A percentile compares a stretch with the other conserved stretches of the same genome.
phyloP scores from a whole-genome alignment of 2,113 vertebrate species.

The Acrocephalus kingi region DNA sequence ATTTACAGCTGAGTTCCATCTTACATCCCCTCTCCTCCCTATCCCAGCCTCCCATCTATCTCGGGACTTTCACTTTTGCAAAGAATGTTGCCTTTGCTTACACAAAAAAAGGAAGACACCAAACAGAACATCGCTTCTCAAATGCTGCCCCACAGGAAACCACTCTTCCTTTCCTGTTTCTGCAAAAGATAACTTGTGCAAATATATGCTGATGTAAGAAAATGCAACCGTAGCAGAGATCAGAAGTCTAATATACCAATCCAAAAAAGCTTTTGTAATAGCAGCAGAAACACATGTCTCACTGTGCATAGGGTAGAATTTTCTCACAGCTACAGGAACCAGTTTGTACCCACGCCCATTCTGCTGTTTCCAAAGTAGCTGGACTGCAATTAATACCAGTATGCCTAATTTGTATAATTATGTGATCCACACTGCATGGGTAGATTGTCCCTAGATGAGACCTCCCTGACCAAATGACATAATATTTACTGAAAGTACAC shows the following conservation, averaged over 20 bases:
- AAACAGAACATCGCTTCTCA: background rate
- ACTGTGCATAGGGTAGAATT: fast-evolving
- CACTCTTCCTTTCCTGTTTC: background rate
- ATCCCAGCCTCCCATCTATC: background rate
- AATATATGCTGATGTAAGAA: background rate
- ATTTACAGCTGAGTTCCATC: background rate
- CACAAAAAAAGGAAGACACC: background rate
- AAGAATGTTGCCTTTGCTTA: background rate
- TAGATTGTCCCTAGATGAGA: background rate
- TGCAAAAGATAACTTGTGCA: background rate
- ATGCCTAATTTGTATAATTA: background rate
- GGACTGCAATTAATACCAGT: background rate
- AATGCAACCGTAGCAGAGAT: background rate
- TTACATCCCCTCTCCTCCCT: background rate
- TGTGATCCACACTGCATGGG: background rate
- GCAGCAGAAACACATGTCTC: background rate
- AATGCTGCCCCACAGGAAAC: background rate
- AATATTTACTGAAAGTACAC: background rate
- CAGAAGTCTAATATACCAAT: background rate
- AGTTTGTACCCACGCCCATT: background rate
- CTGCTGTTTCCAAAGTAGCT: background rate
- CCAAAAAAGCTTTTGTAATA: background rate
- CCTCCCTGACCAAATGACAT: background rate
- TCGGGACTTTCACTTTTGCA: background rate
- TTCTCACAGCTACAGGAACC: background rate